Evolutionary conservation across 1,140 invertebrate species (phyloP).

Genomic region (Agrilus planipennis): DNA sequence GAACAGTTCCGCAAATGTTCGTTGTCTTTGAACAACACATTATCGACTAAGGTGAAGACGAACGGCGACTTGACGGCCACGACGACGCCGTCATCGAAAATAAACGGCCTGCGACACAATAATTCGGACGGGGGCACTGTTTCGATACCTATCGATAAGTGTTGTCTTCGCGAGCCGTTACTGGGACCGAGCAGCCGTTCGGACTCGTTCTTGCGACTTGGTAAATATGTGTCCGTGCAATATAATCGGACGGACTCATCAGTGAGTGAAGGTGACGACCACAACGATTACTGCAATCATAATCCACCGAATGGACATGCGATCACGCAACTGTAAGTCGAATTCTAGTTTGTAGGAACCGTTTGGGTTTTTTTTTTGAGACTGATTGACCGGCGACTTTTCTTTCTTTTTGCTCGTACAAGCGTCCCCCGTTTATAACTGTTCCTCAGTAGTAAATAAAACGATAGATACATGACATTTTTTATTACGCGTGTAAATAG

Average conservation of each 20-base stretch:
- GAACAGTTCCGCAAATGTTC: slow-evolving; percentile 35
- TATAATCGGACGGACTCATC: slow-evolving; percentile 11
- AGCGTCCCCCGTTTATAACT: too few species aligned
- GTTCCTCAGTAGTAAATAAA: too few species aligned
- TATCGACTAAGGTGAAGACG: slow-evolving; percentile 9
- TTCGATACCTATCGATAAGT: slow-evolving; percentile 26
- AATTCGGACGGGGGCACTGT: slow-evolving; percentile 15
- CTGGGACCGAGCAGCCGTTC: slow-evolving; percentile 17
- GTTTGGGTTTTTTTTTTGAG: too few species aligned
- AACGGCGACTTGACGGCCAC: slow-evolving; percentile 1
- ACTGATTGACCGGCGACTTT: too few species aligned
- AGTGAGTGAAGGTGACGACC: too few species aligned
- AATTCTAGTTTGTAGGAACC: too few species aligned
- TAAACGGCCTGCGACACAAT: slow-evolving; percentile 5
- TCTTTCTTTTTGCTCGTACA: too few species aligned
- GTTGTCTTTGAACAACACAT: slow-evolving; percentile 20
- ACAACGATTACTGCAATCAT: slow-evolving; percentile 11
- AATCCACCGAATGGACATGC: slow-evolving; percentile 2
- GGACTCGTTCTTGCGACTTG: slow-evolving; percentile 17
- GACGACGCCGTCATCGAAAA: neutral
- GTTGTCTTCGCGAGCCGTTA: slow-evolving; percentile 26
- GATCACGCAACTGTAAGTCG: slow-evolving; percentile 3
- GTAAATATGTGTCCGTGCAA: slow-evolving; percentile 19
- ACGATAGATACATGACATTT: too few species aligned
- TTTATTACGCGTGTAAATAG: too few species aligned